Conservation (phyloP, 1,140 invertebrate species). For the Penaeus vannamei region DNA sequence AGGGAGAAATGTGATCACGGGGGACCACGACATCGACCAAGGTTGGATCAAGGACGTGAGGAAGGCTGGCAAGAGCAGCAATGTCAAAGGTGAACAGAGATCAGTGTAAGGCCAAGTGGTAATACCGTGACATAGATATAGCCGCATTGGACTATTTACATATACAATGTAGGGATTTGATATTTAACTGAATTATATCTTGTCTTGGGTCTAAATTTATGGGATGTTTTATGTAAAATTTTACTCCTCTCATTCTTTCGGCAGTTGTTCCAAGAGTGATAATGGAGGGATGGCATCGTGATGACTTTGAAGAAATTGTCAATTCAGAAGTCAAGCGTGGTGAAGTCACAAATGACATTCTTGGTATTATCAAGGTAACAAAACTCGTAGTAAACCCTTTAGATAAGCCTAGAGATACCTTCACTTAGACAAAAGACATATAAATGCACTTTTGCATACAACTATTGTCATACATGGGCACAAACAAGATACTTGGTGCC, state of each 20-base stretch:
- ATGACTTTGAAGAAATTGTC: constrained; percentile 66
- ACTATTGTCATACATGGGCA: too few species aligned
- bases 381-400: neutral
- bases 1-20: constrained; percentile 78
- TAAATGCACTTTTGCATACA: too few species aligned
- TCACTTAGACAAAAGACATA: too few species aligned
- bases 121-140: neutral
- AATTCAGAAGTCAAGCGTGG: constrained; percentile 37
- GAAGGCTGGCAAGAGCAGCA: constrained; percentile 69
- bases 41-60: constrained; percentile 85
- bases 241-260: neutral
- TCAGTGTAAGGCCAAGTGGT: neutral
- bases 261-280: constrained; percentile 86
- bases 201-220: too few species aligned
- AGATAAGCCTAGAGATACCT: neutral
- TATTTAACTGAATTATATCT: too few species aligned
- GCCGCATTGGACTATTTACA: too few species aligned
- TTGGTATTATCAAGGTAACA: constrained; percentile 67
- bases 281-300: constrained; percentile 86
- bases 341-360: constrained; percentile 53
- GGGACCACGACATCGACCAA: constrained; percentile 85
- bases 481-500: too few species aligned
- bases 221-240: too few species aligned
- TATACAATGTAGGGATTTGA: too few species aligned
- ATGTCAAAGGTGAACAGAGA: constrained; percentile 69